Conservation (phyloP, 1,140 invertebrate species). For the Solenopsis invicta region DNA sequence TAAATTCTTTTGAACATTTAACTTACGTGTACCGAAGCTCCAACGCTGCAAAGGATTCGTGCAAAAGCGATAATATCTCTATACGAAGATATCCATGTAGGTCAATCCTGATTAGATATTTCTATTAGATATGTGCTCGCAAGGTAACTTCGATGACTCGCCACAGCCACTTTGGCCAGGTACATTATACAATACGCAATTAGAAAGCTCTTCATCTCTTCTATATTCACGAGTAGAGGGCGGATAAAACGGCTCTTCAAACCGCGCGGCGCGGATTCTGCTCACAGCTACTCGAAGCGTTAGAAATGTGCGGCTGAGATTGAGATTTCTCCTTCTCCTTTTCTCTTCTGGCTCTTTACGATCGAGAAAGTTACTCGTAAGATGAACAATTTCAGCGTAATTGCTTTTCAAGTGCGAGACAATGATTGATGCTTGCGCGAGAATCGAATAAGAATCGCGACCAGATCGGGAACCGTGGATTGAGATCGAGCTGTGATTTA, state of each 20-base stretch:
- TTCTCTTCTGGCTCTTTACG: conserved; percentile 37
- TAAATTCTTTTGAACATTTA: background rate
- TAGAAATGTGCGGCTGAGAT: conserved; percentile 44
- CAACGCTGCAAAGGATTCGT: background rate
- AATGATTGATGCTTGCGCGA: conserved; percentile 49
- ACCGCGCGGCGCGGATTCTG: background rate
- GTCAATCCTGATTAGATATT: conserved; percentile 41
- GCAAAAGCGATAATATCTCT: conserved; percentile 26
- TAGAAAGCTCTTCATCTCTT: conserved; percentile 45
- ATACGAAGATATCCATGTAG: conserved; percentile 28
- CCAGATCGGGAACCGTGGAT: conserved; percentile 35
- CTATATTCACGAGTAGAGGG: conserved; percentile 30
- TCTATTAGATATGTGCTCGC: background rate
- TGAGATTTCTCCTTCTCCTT: conserved; percentile 20
- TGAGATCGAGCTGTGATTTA: conserved; percentile 57
- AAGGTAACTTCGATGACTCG: background rate
- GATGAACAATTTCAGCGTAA: conserved; percentile 66
- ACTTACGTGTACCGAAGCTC: background rate
- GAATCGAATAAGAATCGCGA: conserved; percentile 61
- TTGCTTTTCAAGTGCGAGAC: conserved; percentile 62
- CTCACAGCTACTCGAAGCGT: conserved; percentile 25
- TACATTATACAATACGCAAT: conserved; percentile 37
- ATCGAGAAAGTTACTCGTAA: conserved; percentile 58
- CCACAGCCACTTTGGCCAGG: background rate
- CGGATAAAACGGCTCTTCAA: conserved; percentile 22